These are phyloP conservation scores for Trisateles emortualis DNA, from an alignment of 2,888 invertebrate species.

Conservation along the genomic window DNA sequence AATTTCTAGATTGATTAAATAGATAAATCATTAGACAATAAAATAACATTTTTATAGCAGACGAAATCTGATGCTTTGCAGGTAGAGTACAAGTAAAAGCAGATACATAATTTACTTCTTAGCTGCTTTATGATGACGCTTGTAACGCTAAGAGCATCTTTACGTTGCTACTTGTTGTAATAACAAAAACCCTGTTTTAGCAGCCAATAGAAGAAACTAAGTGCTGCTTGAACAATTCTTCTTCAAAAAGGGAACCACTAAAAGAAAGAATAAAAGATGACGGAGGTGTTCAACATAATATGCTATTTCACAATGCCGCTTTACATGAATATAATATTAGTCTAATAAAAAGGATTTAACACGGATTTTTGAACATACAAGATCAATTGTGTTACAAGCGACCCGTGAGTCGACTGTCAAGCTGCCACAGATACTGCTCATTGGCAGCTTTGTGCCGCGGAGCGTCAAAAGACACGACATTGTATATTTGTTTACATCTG, in stretches of 20 bases:
- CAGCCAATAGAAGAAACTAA: no score
- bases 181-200: no score
- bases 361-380: constrained; percentile 46
- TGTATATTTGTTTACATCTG: constrained; percentile 83
- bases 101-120: no score
- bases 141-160: no score
- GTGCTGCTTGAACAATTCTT: no score
- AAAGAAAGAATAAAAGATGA: constrained; percentile 26
- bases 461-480: constrained; percentile 58
- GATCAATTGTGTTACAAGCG: constrained; percentile 39
- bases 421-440: constrained; percentile 50
- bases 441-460: constrained; percentile 47
- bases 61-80: no score
- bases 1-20: constrained; percentile 9
- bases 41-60: no score
- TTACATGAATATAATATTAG: constrained; percentile 26
- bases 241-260: background rate
- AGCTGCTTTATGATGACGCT: no score
- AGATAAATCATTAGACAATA: no score
- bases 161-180: no score
- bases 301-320: constrained; percentile 25
- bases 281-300: constrained; percentile 16
- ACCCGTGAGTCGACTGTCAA: constrained; percentile 41
- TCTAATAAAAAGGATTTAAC: constrained; percentile 44
- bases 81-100: no score